phyloP scores from a whole-genome alignment of 2,113 vertebrate species.

The Ctenodactylus gundi region DNA sequence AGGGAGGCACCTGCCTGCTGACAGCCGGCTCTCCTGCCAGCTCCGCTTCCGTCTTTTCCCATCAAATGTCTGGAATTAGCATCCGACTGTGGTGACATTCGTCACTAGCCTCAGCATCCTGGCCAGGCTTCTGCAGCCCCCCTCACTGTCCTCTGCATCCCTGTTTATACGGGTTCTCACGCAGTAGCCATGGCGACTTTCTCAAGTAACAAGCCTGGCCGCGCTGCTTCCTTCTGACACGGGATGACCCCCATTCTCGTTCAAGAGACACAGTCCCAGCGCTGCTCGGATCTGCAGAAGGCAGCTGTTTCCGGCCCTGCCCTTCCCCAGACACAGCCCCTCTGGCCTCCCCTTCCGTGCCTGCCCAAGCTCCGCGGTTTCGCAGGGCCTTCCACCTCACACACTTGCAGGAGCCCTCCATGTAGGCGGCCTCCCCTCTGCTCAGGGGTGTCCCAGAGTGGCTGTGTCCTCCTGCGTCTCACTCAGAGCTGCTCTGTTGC shows the following conservation, averaged over 20 bases:
- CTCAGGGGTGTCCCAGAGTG: background rate
- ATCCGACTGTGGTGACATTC: background rate
- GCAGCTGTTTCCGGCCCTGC: background rate
- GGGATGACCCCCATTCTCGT: background rate
- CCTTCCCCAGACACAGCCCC: accelerated
- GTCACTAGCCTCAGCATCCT: background rate
- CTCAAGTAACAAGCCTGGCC: background rate
- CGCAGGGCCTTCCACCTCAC: background rate
- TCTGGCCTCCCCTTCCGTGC: background rate
- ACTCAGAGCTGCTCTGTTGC: background rate
- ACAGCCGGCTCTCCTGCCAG: background rate
- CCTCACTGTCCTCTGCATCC: background rate
- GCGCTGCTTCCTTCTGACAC: background rate
- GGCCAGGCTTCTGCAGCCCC: background rate
- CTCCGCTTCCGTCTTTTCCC: background rate
- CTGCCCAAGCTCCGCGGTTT: background rate
- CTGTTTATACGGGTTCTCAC: background rate
- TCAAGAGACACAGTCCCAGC: background rate
- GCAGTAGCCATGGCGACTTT: background rate
- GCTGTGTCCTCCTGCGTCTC: background rate
- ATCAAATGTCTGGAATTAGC: background rate
- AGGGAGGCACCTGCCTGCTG: background rate
- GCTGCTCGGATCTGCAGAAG: background rate
- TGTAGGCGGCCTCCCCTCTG: background rate
- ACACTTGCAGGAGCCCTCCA: background rate